These are phyloP conservation scores for Columba guinea DNA, from an alignment of 2,797 vertebrate genomes.

Conservation along the genomic window DNA sequence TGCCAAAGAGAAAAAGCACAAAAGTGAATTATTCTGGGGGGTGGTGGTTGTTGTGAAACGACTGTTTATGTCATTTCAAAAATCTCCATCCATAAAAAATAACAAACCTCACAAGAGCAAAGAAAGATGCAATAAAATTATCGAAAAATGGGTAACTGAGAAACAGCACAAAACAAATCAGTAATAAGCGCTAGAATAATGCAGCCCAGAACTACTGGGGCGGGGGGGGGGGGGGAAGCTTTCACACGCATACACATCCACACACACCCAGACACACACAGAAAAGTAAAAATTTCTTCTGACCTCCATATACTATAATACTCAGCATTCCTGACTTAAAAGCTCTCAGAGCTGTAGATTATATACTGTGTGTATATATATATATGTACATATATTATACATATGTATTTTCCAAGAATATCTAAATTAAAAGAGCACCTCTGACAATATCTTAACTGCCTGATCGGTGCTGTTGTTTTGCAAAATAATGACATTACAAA, in stretches of 20 bases:
- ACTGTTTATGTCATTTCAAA: slow-evolving; percentile 53
- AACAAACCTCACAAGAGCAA: slow-evolving; percentile 48
- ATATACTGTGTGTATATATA: slow-evolving; percentile 83
- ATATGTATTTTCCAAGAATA: slow-evolving; percentile 77
- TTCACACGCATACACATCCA: slow-evolving; percentile 22
- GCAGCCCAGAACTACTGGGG: slow-evolving; percentile 70
- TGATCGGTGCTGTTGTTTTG: slow-evolving; percentile 74
- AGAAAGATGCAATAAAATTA: slow-evolving; percentile 51
- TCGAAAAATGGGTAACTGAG: slow-evolving; percentile 63
- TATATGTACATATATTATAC: slow-evolving; percentile 81
- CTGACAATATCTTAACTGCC: slow-evolving; percentile 79
- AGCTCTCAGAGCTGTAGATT: slow-evolving; percentile 84
- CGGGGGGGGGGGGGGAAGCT: slow-evolving; percentile 55
- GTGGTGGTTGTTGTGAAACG: slow-evolving; percentile 46
- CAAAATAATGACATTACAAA: slow-evolving; percentile 78
- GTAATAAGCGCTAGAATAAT: slow-evolving; percentile 73
- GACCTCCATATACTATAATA: slow-evolving; percentile 82
- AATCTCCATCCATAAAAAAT: slow-evolving; percentile 57
- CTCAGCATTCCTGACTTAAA: slow-evolving; percentile 83
- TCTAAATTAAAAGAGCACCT: slow-evolving; percentile 81
- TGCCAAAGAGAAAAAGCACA: slow-evolving; percentile 79
- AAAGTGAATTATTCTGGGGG: slow-evolving; percentile 41
- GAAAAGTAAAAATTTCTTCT: slow-evolving; percentile 76
- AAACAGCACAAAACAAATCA: slow-evolving; percentile 65
- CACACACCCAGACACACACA: slow-evolving; percentile 56